phyloP scores from a whole-genome alignment of 2,113 vertebrate genomes.

The Chelonoidis abingdonii region DNA sequence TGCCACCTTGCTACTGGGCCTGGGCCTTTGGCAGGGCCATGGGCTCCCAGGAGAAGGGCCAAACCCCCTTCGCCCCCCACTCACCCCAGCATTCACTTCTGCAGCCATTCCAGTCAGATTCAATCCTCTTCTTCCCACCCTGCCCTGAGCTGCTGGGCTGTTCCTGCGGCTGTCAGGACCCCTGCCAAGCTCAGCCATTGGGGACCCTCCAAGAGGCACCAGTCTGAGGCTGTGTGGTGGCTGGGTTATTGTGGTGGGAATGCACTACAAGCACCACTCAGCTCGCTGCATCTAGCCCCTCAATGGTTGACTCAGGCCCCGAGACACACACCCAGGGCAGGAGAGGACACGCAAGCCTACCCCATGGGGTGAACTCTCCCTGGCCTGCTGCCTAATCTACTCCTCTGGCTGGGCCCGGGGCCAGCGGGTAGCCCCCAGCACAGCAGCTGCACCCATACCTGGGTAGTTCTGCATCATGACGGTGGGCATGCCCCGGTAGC shows the following conservation, averaged over 20 bases:
- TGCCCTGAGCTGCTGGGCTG: too few species aligned
- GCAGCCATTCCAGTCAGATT: neutral
- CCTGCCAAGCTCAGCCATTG: neutral
- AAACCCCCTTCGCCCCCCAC: too few species aligned
- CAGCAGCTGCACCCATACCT: constrained; percentile 78
- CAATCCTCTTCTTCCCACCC: neutral
- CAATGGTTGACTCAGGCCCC: neutral
- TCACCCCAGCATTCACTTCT: too few species aligned
- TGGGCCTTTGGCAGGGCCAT: neutral
- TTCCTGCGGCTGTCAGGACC: neutral
- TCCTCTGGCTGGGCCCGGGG: neutral
- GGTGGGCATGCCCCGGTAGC: constrained; percentile 94
- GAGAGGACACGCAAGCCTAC: rapidly evolving
- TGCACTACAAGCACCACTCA: neutral
- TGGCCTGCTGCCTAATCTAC: neutral
- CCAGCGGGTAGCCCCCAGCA: rapidly evolving
- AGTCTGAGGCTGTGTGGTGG: neutral
- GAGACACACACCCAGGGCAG: neutral
- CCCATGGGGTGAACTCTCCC: neutral
- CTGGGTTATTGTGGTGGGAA: neutral
- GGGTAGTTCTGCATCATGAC: constrained; percentile 99
- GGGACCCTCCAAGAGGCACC: neutral
- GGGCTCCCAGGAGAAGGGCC: neutral
- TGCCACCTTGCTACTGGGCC: neutral
- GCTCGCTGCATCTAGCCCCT: neutral